These are phyloP conservation scores for Pristionchus exspectatus DNA, from an alignment of 2,888 invertebrate genomes.

Conservation along the genomic window DNA sequence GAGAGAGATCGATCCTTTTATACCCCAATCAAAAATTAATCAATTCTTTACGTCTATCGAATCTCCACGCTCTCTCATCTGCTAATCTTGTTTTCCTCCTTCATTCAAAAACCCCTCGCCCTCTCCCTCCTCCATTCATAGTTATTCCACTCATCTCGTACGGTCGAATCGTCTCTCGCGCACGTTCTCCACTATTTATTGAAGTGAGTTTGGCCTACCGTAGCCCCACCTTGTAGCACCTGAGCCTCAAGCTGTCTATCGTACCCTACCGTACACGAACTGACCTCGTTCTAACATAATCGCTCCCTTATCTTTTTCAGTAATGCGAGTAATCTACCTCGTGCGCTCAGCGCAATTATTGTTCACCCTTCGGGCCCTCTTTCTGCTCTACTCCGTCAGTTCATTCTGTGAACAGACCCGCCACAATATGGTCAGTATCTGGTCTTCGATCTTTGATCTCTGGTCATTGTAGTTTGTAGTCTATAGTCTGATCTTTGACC, in stretches of 20 bases:
- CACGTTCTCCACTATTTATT: background rate
- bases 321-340: slow-evolving; percentile 34
- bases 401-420: background rate
- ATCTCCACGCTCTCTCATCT: background rate
- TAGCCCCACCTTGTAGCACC: background rate
- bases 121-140: background rate
- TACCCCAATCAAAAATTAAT: background rate
- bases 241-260: background rate
- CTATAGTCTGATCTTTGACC: background rate
- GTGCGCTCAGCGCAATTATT: background rate
- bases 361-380: background rate
- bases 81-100: background rate
- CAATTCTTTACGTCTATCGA: background rate
- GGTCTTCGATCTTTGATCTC: slow-evolving; percentile 26
- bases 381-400: background rate
- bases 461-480: background rate
- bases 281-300: background rate
- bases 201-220: background rate
- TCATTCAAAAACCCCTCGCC: background rate
- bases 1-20: background rate
- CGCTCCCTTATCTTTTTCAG: background rate
- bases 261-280: background rate
- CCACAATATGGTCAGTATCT: background rate
- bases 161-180: background rate
- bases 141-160: no score